Conservation (phyloP, 1,140 invertebrate species). For the Drosophila arawakana region DNA sequence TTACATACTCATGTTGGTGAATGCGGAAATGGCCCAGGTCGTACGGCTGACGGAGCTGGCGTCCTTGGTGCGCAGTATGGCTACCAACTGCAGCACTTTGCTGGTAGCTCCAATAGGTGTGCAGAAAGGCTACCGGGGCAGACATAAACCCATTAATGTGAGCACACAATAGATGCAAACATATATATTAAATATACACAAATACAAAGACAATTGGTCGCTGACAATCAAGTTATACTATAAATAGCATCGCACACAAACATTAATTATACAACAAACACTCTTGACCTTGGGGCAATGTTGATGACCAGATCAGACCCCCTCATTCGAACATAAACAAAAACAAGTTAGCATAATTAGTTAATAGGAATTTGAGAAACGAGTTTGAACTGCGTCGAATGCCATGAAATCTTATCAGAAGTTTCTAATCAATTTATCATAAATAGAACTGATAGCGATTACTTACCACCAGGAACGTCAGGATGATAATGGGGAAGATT, state of each 20-base stretch:
- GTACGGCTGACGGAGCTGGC: conserved; percentile 88
- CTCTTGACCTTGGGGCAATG: conserved; percentile 56
- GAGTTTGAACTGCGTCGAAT: conserved; percentile 38
- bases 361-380: conserved; percentile 41
- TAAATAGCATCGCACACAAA: conserved; percentile 67
- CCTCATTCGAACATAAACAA: conserved; percentile 10
- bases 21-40: conserved; percentile 89
- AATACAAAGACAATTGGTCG: conserved; percentile 32
- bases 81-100: conserved; percentile 88
- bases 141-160: conserved; percentile 9
- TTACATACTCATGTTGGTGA: conserved; percentile 89
- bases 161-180: conserved; percentile 12
- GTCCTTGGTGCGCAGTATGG: conserved; percentile 88
- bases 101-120: conserved; percentile 90
- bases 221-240: conserved; percentile 26
- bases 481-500: conserved; percentile 86
- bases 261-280: conserved; percentile 75
- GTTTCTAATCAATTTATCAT: conserved; percentile 50
- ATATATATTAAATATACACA: conserved; percentile 8
- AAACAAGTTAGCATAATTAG: conserved; percentile 45
- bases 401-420: conserved; percentile 41
- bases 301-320: conserved; percentile 39
- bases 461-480: conserved; percentile 88
- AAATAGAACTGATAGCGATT: conserved; percentile 33
- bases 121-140: conserved; percentile 86